Conservation (phyloP, 2,797 vertebrate genomes). For the Epinephelus awoara region DNA sequence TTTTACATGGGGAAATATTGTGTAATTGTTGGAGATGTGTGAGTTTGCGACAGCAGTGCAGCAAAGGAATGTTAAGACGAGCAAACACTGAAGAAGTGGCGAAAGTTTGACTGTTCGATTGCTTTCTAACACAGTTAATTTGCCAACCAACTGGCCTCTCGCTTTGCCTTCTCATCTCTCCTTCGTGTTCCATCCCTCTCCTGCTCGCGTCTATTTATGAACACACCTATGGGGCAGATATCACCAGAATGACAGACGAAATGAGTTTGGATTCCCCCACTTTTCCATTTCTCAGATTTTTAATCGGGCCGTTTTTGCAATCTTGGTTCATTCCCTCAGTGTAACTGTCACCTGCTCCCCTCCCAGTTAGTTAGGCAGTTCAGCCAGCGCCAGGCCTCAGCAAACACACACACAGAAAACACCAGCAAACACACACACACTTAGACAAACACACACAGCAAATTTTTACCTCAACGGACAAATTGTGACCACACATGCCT, state of each 20-base stretch:
- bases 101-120: slow-evolving; percentile 68
- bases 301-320: slow-evolving; percentile 85
- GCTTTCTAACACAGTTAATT: slow-evolving; percentile 71
- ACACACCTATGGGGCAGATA: slow-evolving; percentile 78
- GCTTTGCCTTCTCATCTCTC: slow-evolving; percentile 45
- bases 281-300: slow-evolving; percentile 81
- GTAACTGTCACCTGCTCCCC: slow-evolving; percentile 87
- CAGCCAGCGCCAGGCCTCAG: slow-evolving; percentile 74
- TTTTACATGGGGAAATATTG: not conserved
- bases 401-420: slow-evolving; percentile 55
- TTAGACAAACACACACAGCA: slow-evolving; percentile 59
- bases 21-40: slow-evolving; percentile 14
- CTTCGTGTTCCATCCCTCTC: slow-evolving; percentile 49
- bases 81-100: slow-evolving; percentile 46
- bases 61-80: slow-evolving; percentile 33
- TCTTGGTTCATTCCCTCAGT: slow-evolving; percentile 87
- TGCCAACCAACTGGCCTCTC: slow-evolving; percentile 77
- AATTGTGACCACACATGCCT: slow-evolving; percentile 74
- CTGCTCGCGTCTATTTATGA: slow-evolving; percentile 71
- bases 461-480: slow-evolving; percentile 72
- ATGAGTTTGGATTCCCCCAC: slow-evolving; percentile 82
- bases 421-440: slow-evolving; percentile 54
- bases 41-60: slow-evolving; percentile 8
- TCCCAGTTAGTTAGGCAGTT: slow-evolving; percentile 77
- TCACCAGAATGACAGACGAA: slow-evolving; percentile 76